Evolutionary conservation across 2,797 vertebrate species (phyloP), one percentile per base, ranked within the genome.

Genomic region (Synaphobranchus kaupii): DNA sequence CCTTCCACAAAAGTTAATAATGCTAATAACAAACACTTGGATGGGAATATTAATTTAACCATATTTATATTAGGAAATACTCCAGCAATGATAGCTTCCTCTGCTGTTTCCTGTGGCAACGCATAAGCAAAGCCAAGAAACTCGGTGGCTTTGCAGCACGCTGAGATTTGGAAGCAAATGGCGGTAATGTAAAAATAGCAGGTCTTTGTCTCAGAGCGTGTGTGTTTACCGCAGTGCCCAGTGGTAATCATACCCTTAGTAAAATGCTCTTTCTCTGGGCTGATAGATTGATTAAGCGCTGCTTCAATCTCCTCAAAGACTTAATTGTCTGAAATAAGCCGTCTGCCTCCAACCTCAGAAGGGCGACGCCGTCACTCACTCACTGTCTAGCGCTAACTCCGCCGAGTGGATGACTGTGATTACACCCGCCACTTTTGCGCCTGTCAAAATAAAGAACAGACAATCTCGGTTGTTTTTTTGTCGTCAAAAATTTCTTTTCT

Each of bases 271-370:
- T 86, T 83, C 68, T 47, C 84, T n/a, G 12, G 39, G 63, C 63
- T 89, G 86, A 89, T 83, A 81, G 88, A 87, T 87, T 73, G 86
- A 86, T 76, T 87, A 82, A 81, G 76, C n/a, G 13, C 87, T 88
- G 47, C 56, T 73, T 84, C 87, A 56, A 85, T 68, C 68, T 88
- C 82, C 31, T 85, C n/a, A 60, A 85, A 84, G 78, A 66, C 56
- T 85, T 85, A 88, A 88, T 68, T 60, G 39, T 85, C 60, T 68
- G 58, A 88, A 63, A 85, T 88, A 81, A 88, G 54, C 84, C 66
- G 63, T 50, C 50, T 31, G 31, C 84, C n/a, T 28, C 80, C 56
- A 80, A 78, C 31, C 17, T n/a, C 71, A 81, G 12, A 85, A 85
- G n/a, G 28, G 28, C 31, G 44, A n/a, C 15, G 58, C 56, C 54